Evolutionary conservation across 2,888 invertebrate species (phyloP).

Genomic region (Exephanes ischioxanthus): DNA sequence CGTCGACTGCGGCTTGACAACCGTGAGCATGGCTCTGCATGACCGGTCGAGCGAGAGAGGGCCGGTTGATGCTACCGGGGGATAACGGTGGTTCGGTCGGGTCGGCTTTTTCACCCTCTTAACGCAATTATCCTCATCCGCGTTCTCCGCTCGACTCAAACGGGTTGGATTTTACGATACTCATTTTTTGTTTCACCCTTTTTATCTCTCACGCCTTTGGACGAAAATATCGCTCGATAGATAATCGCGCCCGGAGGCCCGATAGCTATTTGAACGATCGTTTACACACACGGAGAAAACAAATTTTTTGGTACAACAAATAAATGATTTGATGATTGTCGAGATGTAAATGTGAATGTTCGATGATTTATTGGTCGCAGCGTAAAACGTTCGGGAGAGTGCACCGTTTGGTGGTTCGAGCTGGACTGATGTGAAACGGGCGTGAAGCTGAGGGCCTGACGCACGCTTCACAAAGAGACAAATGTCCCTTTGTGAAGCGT

Average conservation of each 20-base stretch:
- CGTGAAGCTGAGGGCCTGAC: too few species aligned
- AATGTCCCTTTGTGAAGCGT: too few species aligned
- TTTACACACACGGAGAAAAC: background rate
- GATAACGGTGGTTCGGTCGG: constrained; percentile 27
- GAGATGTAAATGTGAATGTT: too few species aligned
- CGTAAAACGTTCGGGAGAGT: too few species aligned
- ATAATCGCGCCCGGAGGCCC: background rate
- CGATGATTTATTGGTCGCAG: too few species aligned
- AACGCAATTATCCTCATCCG: constrained; percentile 54
- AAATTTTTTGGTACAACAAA: too few species aligned
- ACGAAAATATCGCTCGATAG: background rate
- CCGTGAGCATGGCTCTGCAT: constrained; percentile 46
- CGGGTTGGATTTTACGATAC: constrained; percentile 46
- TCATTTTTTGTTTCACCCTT: background rate
- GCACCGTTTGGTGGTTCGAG: too few species aligned
- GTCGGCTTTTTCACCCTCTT: constrained; percentile 38
- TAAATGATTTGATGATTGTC: too few species aligned
- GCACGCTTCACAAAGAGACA: too few species aligned
- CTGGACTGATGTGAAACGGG: too few species aligned
- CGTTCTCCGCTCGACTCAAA: constrained; percentile 54
- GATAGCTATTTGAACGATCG: background rate
- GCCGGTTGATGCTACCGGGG: constrained; percentile 43
- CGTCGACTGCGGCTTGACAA: constrained; percentile 16
- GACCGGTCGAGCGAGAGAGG: constrained; percentile 53
- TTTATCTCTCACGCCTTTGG: background rate